phyloP scores from a whole-genome alignment of 2,797 vertebrate genomes.

The Sphenopsis melanotis region DNA sequence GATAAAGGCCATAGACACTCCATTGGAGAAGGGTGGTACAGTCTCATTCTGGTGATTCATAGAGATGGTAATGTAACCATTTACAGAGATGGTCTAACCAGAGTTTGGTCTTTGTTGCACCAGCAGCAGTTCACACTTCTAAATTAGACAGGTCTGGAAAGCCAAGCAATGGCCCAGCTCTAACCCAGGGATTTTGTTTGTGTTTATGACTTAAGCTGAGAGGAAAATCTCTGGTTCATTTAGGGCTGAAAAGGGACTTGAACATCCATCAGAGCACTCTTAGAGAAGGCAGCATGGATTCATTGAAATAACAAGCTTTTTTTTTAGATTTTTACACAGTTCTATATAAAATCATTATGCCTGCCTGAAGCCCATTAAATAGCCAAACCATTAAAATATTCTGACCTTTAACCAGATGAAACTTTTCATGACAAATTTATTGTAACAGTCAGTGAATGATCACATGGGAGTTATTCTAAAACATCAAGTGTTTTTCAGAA shows the following conservation, averaged over 20 bases:
- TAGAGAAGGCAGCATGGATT: background rate
- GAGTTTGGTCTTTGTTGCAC: background rate
- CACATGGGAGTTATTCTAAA: background rate
- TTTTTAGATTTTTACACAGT: background rate
- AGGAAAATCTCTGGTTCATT: background rate
- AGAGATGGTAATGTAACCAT: background rate
- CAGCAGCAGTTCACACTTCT: background rate
- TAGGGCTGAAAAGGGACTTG: background rate
- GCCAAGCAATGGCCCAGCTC: background rate
- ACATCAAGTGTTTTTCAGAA: background rate
- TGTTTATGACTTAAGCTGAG: background rate
- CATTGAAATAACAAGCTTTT: background rate
- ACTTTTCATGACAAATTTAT: background rate
- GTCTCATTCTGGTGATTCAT: background rate
- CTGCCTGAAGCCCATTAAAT: background rate
- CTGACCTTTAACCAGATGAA: background rate
- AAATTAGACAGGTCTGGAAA: background rate
- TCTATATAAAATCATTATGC: background rate
- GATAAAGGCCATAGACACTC: background rate
- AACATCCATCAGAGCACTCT: background rate
- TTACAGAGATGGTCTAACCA: background rate
- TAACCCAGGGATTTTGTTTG: background rate
- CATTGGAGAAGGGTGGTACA: background rate
- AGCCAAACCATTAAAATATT: background rate
- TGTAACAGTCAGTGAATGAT: background rate